Percentiles rank a stretch among this genome's conserved stretches.
phyloP scores from a whole-genome alignment of 1,140 invertebrate species.

The Aradophagus sp. region DNA sequence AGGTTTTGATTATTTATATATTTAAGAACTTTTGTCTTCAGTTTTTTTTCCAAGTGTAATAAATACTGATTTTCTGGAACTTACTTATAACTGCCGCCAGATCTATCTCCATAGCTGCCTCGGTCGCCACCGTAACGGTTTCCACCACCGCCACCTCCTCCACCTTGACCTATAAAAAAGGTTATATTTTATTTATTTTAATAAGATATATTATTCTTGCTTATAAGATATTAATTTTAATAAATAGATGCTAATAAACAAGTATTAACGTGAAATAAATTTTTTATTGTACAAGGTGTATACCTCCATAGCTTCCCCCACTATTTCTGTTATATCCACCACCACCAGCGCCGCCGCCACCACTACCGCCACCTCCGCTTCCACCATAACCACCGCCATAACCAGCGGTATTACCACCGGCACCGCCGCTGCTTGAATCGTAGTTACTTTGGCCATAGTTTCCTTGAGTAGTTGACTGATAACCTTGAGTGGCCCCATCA shows the following conservation, averaged over 20 bases:
- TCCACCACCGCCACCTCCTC: constrained; percentile 66
- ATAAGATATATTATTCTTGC: no score
- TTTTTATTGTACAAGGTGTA: no score
- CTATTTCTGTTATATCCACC: constrained; percentile 63
- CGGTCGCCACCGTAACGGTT: constrained; percentile 73
- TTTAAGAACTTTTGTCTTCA: no score
- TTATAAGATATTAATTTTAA: no score
- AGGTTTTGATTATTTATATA: constrained; percentile 34
- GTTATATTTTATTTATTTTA: constrained; percentile 6
- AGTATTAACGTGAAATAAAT: no score
- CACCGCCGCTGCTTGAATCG: constrained; percentile 72
- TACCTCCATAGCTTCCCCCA: constrained; percentile 59
- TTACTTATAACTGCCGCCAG: constrained; percentile 72
- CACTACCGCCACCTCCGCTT: constrained; percentile 60
- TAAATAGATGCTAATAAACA: no score
- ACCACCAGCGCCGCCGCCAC: constrained; percentile 73
- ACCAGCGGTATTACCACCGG: constrained; percentile 62
- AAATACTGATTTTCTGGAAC: no score
- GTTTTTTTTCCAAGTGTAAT: no score
- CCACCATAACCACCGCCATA: constrained; percentile 61
- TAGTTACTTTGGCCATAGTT: constrained; percentile 73
- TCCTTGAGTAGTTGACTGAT: constrained; percentile 66
- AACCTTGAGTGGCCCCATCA: constrained; percentile 64
- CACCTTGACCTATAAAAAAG: constrained; percentile 56
- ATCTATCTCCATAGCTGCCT: constrained; percentile 74